Percentiles rank a stretch among this genome's conserved stretches.
phyloP scores from a whole-genome alignment of 2,797 vertebrate species.

The Chromis chromis region DNA sequence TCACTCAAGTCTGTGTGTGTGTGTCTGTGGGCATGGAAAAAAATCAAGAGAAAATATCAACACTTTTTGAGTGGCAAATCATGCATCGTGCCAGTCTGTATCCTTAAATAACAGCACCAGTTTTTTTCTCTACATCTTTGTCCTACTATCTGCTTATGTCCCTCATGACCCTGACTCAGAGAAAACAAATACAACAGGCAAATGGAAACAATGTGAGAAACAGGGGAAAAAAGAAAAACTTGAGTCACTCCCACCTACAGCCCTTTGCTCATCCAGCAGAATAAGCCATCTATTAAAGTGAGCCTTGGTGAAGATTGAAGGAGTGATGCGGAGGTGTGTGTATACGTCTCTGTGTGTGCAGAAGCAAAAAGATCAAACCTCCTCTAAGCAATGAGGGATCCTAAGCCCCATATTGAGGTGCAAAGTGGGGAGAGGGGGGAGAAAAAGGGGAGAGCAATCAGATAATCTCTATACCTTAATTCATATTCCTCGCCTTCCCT shows the following conservation, averaged over 20 bases:
- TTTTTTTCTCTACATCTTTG: constrained; percentile 16
- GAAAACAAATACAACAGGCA: constrained; percentile 5
- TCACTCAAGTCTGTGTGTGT: constrained; percentile 4
- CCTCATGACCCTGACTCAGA: constrained; percentile 23
- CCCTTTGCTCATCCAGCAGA: constrained; percentile 61
- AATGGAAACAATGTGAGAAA: constrained; percentile 21
- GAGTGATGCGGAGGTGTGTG: constrained; percentile 39
- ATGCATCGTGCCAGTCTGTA: constrained; percentile 16
- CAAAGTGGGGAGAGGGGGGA: constrained; percentile 19
- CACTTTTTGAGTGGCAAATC: constrained; percentile 19
- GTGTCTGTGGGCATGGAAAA: constrained; percentile 1
- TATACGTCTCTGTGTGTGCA: constrained; percentile 15
- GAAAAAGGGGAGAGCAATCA: constrained; percentile 23
- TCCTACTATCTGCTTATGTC: constrained; percentile 16
- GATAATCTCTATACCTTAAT: constrained; percentile 51
- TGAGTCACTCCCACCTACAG: constrained; percentile 48
- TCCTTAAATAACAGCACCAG: constrained; percentile 10
- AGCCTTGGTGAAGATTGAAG: constrained; percentile 63
- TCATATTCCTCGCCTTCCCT: constrained; percentile 51
- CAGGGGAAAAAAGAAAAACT: constrained; percentile 7
- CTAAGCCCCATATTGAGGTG: constrained; percentile 48
- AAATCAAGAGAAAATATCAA: constrained; percentile 28
- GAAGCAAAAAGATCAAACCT: constrained; percentile 54
- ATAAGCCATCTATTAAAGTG: constrained; percentile 70
- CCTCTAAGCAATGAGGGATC: constrained; percentile 44